phyloP scores from a whole-genome alignment of 2,888 invertebrate genomes.

The Hesperia comma region DNA sequence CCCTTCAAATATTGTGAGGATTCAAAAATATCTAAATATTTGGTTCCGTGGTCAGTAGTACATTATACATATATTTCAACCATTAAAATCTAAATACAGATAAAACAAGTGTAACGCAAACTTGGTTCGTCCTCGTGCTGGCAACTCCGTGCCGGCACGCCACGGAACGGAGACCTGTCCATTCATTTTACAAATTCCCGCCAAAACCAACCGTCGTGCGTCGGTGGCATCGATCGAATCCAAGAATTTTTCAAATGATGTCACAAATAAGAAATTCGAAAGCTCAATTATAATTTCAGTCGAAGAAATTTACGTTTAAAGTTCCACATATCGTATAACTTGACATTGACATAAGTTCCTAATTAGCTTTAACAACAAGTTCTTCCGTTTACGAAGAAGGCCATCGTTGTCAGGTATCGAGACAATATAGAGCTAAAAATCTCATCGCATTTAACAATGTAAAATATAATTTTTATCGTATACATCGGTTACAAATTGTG shows the following conservation, averaged over 20 bases:
- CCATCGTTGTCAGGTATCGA: constrained; percentile 74
- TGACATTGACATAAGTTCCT: constrained; percentile 37
- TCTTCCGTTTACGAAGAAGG: constrained; percentile 76
- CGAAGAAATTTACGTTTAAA: constrained; percentile 32
- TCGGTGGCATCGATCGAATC: constrained; percentile 24
- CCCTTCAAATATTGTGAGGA: constrained; percentile 64
- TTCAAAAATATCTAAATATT: constrained; percentile 41
- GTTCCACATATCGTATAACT: constrained; percentile 33
- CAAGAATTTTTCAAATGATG: constrained; percentile 24
- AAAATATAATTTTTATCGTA: constrained; percentile 81
- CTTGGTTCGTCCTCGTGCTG: constrained; percentile 16
- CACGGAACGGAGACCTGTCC: constrained; percentile 35
- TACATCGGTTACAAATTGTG: constrained; percentile 84
- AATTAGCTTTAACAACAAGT: constrained; percentile 55
- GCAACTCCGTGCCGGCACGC: constrained; percentile 20
- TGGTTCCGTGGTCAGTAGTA: constrained; percentile 51
- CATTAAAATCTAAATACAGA: constrained; percentile 40
- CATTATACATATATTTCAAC: constrained; percentile 35
- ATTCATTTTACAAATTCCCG: constrained; percentile 37
- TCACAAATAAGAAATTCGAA: constrained; percentile 29
- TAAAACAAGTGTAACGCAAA: constrained; percentile 43
- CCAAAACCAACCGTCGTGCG: constrained; percentile 40
- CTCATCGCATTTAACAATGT: constrained; percentile 78
- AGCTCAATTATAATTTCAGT: constrained; percentile 39
- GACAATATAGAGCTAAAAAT: constrained; percentile 81